Conservation (phyloP, 2,888 invertebrate genomes). For the Drosophila gaucha region DNA sequence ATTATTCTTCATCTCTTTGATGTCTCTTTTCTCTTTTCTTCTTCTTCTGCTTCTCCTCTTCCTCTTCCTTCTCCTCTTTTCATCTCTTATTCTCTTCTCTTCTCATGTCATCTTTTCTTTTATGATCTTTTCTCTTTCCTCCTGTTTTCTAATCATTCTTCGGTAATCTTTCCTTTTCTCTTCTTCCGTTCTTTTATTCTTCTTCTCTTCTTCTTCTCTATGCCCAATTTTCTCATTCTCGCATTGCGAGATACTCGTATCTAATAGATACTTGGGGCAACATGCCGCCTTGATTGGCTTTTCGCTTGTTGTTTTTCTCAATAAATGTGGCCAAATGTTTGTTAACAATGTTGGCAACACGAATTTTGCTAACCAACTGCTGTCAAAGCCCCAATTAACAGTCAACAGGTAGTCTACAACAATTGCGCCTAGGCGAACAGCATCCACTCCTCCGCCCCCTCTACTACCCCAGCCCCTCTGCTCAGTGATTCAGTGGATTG, state of each 20-base stretch:
- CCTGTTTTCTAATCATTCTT: too few species aligned
- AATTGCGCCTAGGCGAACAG: background rate
- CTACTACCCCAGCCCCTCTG: background rate
- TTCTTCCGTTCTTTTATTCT: too few species aligned
- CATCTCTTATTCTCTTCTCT: background rate
- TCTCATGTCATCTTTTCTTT: background rate
- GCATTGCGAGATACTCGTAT: too few species aligned
- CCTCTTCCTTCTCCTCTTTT: background rate
- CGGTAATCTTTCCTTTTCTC: too few species aligned
- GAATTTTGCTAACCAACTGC: background rate
- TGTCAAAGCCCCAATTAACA: background rate
- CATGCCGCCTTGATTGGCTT: constrained; percentile 2
- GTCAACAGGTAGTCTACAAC: background rate
- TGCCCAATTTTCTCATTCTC: too few species aligned
- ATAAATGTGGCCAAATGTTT: background rate
- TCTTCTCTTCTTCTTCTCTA: background rate
- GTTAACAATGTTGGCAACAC: constrained; percentile 2
- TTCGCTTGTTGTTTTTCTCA: background rate
- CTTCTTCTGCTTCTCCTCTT: background rate
- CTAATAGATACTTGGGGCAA: background rate
- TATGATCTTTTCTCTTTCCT: background rate
- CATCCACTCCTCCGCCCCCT: background rate
- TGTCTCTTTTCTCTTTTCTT: background rate
- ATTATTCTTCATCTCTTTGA: too few species aligned
- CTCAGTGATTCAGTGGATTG: constrained; percentile 10